Evolutionary conservation across 2,888 invertebrate species (phyloP).

Genomic region (Drepanosiphum platanoidis): DNA sequence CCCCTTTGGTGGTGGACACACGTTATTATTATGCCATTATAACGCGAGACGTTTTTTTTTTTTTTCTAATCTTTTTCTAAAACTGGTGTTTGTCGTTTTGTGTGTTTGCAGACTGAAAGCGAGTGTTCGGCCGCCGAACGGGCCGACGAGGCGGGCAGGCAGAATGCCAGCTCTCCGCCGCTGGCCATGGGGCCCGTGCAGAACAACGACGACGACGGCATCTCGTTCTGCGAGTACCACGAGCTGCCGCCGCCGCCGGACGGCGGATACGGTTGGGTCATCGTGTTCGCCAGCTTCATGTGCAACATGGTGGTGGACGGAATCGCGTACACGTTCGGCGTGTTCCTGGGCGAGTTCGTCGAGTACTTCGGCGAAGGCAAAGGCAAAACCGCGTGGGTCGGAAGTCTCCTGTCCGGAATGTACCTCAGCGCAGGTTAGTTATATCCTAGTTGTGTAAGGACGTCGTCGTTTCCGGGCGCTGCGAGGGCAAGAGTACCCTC

Average conservation of each 20-base stretch:
- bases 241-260: conserved; percentile 88
- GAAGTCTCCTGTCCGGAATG: conserved; percentile 93
- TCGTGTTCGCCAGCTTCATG: conserved; percentile 95
- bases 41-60: background rate
- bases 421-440: conserved; percentile 89
- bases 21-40: too few species aligned
- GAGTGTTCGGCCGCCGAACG: conserved; percentile 71
- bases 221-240: conserved; percentile 76
- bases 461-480: too few species aligned
- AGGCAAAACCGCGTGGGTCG: conserved; percentile 91
- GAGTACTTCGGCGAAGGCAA: conserved; percentile 84
- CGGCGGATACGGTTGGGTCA: conserved; percentile 93
- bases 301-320: conserved; percentile 98
- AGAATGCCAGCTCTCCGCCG: conserved; percentile 72
- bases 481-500: too few species aligned
- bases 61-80: too few species aligned
- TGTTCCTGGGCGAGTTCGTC: conserved; percentile 85
- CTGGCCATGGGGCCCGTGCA: conserved; percentile 73
- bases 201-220: conserved; percentile 70
- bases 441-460: background rate
- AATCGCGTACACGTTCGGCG: conserved; percentile 97
- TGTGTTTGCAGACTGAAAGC: conserved; percentile 80
- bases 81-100: too few species aligned
- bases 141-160: conserved; percentile 81
- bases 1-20: too few species aligned